Evolutionary conservation across 2,797 vertebrate genomes (phyloP), one percentile per base, ranked within the genome.

Genomic region (Phalanger gymnotis): DNA sequence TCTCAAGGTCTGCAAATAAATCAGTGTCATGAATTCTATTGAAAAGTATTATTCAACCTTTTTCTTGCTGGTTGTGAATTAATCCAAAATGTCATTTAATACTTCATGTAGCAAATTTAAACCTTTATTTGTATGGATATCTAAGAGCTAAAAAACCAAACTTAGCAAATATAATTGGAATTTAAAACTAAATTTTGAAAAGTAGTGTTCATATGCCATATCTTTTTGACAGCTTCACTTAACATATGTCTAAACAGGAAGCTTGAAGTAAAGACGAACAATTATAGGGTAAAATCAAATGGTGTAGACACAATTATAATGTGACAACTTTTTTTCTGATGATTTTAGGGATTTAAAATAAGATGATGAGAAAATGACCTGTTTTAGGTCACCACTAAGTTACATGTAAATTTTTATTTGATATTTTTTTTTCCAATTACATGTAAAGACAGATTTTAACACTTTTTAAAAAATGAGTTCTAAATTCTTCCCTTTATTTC

Each of bases 1-100:
- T 95, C 95, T 96, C 91, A 92, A 96, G 40, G 10, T 96, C 54
- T 12, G 47, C n/a, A 91, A 54, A 56, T 47, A 93, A 96, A 94
- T 95, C n/a, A 94, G 2, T 94, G 25, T 91, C 40, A 94, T 5
- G 25, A 94, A 31, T 93, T 94, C 93, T 94, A 58, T 95, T 94
- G 89, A 81, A n/a, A 95, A 94, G 6, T 61, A 40, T 90, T 56
- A 91, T 0, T 73, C 30, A 92, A 11, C 51, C 53, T 95, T 94
- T 40, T 94, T 94, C 31, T 94, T 47, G 25, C 25, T 93, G 30
- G 93, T 94, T 13, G 73, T 19, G 5, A 93, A 90, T 94, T 31
- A 92, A 94, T 95, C 52, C 5, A 95, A 56, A 87, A 90, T 96
- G 28, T 58, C 47, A 91, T 19, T 93, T 40, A 54, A 51, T 94